These are phyloP conservation scores for Albula goreensis DNA, from an alignment of 2,113 vertebrate species.

Conservation along the genomic window DNA sequence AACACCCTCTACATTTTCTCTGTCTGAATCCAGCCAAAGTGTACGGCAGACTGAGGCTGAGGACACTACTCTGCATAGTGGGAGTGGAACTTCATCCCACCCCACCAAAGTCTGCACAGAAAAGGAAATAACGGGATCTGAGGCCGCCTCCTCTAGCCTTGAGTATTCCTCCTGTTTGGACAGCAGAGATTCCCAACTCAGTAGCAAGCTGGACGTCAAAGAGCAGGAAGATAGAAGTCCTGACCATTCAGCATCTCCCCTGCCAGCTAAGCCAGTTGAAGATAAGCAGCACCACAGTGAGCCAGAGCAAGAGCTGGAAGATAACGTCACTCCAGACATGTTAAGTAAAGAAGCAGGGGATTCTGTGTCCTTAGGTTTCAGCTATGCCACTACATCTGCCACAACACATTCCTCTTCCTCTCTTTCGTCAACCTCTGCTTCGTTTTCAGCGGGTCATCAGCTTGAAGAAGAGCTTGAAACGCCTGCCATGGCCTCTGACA, in stretches of 20 bases:
- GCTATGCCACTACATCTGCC: constrained; percentile 56
- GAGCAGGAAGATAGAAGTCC: constrained; percentile 42
- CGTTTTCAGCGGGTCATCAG: constrained; percentile 50
- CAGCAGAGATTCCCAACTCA: constrained; percentile 29
- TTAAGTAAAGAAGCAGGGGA: constrained; percentile 50
- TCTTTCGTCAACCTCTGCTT: constrained; percentile 56
- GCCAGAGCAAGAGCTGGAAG: constrained; percentile 42
- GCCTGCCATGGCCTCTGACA: constrained; percentile 34
- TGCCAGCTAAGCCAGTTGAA: constrained; percentile 40
- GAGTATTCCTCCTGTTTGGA: constrained; percentile 38
- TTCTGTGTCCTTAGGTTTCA: constrained; percentile 62
- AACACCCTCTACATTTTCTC: constrained; percentile 33
- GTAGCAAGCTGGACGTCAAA: constrained; percentile 11
- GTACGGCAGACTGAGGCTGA: constrained; percentile 33
- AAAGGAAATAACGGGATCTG: constrained; percentile 43
- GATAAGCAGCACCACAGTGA: constrained; percentile 44
- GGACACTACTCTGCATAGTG: constrained; percentile 23
- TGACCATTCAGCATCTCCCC: constrained; percentile 32
- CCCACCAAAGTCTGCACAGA: constrained; percentile 49
- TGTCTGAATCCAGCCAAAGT: constrained; percentile 34
- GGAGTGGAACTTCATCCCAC: not conserved
- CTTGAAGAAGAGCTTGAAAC: constrained; percentile 49
- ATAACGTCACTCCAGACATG: constrained; percentile 37
- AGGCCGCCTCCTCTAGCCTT: constrained; percentile 23
- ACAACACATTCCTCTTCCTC: constrained; percentile 58